Conservation (phyloP, 2,888 invertebrate species). For the Dorcus parallelipipedus region DNA sequence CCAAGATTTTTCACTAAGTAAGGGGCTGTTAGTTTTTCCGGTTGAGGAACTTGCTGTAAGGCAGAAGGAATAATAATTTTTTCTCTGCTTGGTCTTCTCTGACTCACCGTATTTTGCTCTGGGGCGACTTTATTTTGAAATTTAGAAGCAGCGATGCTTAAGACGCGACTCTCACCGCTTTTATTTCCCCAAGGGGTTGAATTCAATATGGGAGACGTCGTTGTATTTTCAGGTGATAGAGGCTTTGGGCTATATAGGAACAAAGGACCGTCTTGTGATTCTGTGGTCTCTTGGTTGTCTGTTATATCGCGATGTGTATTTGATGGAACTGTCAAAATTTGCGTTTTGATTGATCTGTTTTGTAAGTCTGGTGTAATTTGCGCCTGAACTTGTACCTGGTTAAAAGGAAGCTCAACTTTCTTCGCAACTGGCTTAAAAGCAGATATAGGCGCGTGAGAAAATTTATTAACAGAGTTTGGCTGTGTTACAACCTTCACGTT, state of each 20-base stretch:
- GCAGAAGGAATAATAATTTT: not conserved
- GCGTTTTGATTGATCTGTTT: not conserved
- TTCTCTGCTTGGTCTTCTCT: constrained; percentile 11
- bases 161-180: constrained; percentile 50
- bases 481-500: constrained; percentile 53
- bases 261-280: constrained; percentile 40
- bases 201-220: constrained; percentile 18
- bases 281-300: not conserved
- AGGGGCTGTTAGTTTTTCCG: constrained; percentile 33
- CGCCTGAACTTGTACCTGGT: constrained; percentile 16
- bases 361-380: not conserved
- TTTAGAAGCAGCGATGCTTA: constrained; percentile 55
- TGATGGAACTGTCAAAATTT: constrained; percentile 31
- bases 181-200: constrained; percentile 53
- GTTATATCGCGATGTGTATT: constrained; percentile 47
- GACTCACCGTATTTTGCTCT: not conserved
- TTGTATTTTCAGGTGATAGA: constrained; percentile 21
- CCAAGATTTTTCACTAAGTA: constrained; percentile 36
- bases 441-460: constrained; percentile 74
- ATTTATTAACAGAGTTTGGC: constrained; percentile 65
- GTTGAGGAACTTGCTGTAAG: constrained; percentile 18
- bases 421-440: constrained; percentile 64
- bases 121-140: constrained; percentile 47
- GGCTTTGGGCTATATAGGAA: constrained; percentile 48
- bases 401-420: not conserved